A percentile compares a stretch with the other conserved stretches of the same genome.
phyloP scores from a whole-genome alignment of 2,888 invertebrate species.

The Volucella inanis region DNA sequence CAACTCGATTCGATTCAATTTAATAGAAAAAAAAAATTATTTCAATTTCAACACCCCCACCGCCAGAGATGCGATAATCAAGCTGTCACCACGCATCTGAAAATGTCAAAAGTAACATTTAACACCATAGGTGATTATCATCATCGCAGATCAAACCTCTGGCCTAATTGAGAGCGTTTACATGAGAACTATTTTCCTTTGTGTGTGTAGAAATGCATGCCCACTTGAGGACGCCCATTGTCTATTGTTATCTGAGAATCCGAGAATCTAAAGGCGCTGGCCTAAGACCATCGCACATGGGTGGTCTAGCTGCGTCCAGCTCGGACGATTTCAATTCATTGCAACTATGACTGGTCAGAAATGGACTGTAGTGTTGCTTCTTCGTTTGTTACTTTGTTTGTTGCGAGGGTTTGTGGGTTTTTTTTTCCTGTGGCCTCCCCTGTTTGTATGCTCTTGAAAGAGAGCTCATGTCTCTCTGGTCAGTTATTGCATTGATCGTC shows the following conservation, averaged over 20 bases:
- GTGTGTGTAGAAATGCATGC: constrained; percentile 62
- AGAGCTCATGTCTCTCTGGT: constrained; percentile 49
- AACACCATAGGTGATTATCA: constrained; percentile 45
- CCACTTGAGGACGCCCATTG: constrained; percentile 71
- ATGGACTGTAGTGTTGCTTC: constrained; percentile 40
- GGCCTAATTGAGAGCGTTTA: constrained; percentile 61
- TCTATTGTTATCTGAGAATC: constrained; percentile 39
- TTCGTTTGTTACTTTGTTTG: constrained; percentile 43
- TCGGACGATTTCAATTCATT: constrained; percentile 47
- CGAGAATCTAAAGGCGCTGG: constrained; percentile 16
- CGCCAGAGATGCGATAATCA: constrained; percentile 46
- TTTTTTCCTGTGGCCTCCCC: constrained; percentile 20
- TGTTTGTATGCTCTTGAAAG: constrained; percentile 41
- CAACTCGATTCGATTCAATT: background rate
- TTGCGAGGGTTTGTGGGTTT: constrained; percentile 37
- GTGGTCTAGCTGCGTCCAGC: constrained; percentile 38
- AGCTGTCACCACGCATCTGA: constrained; percentile 51
- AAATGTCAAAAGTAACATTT: constrained; percentile 66
- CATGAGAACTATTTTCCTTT: constrained; percentile 45
- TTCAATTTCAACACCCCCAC: background rate
- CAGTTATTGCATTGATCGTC: constrained; percentile 29
- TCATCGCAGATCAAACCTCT: constrained; percentile 33
- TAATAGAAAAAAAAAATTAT: constrained; percentile 27
- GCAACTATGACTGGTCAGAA: constrained; percentile 72
- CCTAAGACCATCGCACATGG: constrained; percentile 33